Evolutionary conservation across 64 coral and sea anemone genomes (phyloP), one percentile per base, ranked within the genome.

Genomic region (Hydrozoanthus tunicans): DNA sequence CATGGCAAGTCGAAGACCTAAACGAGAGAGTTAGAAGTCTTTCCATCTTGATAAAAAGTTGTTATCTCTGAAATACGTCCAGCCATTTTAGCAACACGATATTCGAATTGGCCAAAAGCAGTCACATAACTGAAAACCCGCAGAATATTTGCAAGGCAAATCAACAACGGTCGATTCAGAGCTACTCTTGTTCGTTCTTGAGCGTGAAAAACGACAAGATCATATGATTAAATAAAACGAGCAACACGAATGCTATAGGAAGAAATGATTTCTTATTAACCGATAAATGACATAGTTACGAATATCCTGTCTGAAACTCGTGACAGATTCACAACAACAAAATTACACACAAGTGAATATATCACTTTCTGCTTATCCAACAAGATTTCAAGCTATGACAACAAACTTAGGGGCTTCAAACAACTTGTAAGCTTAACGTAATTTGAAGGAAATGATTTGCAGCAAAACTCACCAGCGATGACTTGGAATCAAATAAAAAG

Each of bases 131-230:
- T 60, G 9, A 59, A 69, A 52, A 51, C 12, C 4, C 1, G 32
- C 26, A 65, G 81, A 58, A 71, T 58, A 73, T 86, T 86, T 86
- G 83, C 67, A 85, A 86, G 12, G 53, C 83, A 86, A 86, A 71
- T 72, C 9, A 86, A n/a, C 65, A 65, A 62, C 60, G 26, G 24
- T 62, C 26, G 64, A 63, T 6, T 27, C 12, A 79, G 3, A 8
- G 7, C 9, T 5, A 86, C 58, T 59, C 12, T 73, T 73, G n/a
- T 86, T 73, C 51, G 14, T 26, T 60, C 51, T 3, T n/a, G 12
- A 84, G 23, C 66, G 23, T 17, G 15, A 25, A 51, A 53, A 24
- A 0, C 55, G 27, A 56, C 54, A 70, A 53, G 67, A 24, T 73
- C 11, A 20, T 23, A 69, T 65, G 79, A 81, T 81, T 25, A 71